Evolutionary conservation across 2,888 invertebrate species (phyloP).

Genomic region (Lampropteryx suffumata): DNA sequence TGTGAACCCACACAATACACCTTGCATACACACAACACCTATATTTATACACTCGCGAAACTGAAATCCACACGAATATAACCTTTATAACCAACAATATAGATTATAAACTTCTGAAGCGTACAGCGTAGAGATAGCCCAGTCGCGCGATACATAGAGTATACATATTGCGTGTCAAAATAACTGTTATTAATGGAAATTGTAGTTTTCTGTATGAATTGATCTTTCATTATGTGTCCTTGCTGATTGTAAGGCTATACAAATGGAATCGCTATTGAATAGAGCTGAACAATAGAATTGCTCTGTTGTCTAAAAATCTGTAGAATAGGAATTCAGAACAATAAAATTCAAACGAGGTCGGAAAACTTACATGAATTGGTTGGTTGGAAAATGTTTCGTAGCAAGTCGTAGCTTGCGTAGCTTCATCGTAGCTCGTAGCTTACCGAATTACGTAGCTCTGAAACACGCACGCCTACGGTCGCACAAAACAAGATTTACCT

Average conservation of each 20-base stretch:
- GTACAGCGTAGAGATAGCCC: constrained; percentile 30
- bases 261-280: constrained; percentile 31
- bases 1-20: constrained; percentile 77
- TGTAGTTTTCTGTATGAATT: constrained; percentile 61
- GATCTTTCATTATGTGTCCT: constrained; percentile 55
- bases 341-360: constrained; percentile 14
- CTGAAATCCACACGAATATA: constrained; percentile 51
- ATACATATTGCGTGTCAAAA: constrained; percentile 64
- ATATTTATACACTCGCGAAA: constrained; percentile 50
- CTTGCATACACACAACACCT: constrained; percentile 65
- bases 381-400: constrained; percentile 6
- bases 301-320: constrained; percentile 18
- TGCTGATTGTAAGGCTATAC: constrained; percentile 41
- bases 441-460: constrained; percentile 4
- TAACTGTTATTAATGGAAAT: constrained; percentile 68
- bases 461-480: constrained; percentile 5
- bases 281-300: constrained; percentile 26
- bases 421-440: constrained; percentile 18
- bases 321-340: constrained; percentile 7
- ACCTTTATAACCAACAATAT: constrained; percentile 44
- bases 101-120: constrained; percentile 27
- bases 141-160: constrained; percentile 34
- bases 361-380: background rate
- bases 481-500: background rate
- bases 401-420: constrained; percentile 12